Percentiles rank a stretch among this genome's conserved stretches.
Conservation (phyloP, 1,140 invertebrate genomes). For the Drosophila sulfurigaster region DNA sequence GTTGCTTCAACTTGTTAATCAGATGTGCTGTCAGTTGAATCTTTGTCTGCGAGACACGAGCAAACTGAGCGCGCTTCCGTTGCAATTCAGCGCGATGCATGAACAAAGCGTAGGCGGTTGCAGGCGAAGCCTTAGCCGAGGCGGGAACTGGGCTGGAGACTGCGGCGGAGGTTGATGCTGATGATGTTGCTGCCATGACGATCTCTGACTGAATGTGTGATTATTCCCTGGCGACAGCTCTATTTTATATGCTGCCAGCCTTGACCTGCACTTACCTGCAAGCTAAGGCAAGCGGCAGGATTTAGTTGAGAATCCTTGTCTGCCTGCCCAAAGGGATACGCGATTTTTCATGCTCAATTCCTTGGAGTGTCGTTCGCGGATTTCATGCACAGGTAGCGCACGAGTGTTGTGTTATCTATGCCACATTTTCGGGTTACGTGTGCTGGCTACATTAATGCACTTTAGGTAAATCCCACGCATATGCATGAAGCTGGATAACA, state of each 20-base stretch:
- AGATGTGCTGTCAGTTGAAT: conserved; percentile 57
- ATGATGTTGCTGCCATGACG: conserved; percentile 54
- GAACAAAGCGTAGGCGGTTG: conserved; percentile 64
- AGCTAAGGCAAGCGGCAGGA: not conserved
- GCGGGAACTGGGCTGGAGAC: not conserved
- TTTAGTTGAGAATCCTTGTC: conserved; percentile 20
- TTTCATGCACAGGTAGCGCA: conserved; percentile 29
- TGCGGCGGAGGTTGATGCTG: conserved; percentile 11
- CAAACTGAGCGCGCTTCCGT: conserved; percentile 47
- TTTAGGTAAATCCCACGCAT: conserved; percentile 59
- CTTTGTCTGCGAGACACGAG: conserved; percentile 56
- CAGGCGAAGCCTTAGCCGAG: not conserved
- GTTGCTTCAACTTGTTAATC: conserved; percentile 54
- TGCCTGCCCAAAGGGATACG: conserved; percentile 13
- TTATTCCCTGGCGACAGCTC: not conserved
- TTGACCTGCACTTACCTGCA: conserved; percentile 27
- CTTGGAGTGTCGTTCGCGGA: conserved; percentile 36
- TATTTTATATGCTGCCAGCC: conserved; percentile 28
- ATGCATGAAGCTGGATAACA: conserved; percentile 22
- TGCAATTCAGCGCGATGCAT: conserved; percentile 67
- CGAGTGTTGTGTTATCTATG: conserved; percentile 40
- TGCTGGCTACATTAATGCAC: conserved; percentile 46
- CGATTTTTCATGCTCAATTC: conserved; percentile 61
- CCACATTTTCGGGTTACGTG: conserved; percentile 15
- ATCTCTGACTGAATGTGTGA: conserved; percentile 41